Evolutionary conservation across 1,140 invertebrate genomes (phyloP).

Genomic region (Drosophila neocordata): DNA sequence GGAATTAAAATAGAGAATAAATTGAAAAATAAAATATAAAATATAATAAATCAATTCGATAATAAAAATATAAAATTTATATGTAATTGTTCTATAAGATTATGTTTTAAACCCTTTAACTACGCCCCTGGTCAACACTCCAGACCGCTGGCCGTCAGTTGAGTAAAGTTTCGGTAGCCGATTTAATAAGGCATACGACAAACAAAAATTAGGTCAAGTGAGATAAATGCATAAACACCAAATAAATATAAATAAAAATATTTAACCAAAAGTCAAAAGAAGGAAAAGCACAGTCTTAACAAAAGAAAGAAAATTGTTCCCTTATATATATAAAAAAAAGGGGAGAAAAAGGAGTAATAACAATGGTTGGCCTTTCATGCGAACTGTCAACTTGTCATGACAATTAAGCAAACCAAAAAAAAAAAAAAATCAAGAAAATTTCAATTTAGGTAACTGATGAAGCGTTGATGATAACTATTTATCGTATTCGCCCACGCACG

Average conservation of each 20-base stretch:
- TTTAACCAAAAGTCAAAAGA: constrained; percentile 16
- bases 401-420: constrained; percentile 61
- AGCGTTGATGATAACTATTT: constrained; percentile 47
- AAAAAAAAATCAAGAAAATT: neutral
- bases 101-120: too few species aligned
- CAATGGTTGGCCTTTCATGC: constrained; percentile 75
- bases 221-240: constrained; percentile 70
- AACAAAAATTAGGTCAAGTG: constrained; percentile 68
- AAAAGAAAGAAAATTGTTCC: too few species aligned
- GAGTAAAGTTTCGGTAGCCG: constrained; percentile 30
- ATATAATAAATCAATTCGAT: too few species aligned
- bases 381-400: constrained; percentile 79
- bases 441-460: neutral
- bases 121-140: constrained; percentile 14
- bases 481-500: constrained; percentile 52
- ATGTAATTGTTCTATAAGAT: too few species aligned
- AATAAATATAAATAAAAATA: constrained; percentile 21
- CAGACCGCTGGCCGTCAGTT: constrained; percentile 46
- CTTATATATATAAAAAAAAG: too few species aligned
- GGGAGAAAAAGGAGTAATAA: constrained; percentile 25
- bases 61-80: too few species aligned
- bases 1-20: too few species aligned
- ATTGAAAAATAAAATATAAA: too few species aligned
- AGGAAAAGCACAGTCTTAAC: constrained; percentile 9
- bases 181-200: constrained; percentile 72